A percentile compares a stretch with the other conserved stretches of the same genome.
Conservation (phyloP, 1,140 invertebrate species). For the Lasaia peninsularis region DNA sequence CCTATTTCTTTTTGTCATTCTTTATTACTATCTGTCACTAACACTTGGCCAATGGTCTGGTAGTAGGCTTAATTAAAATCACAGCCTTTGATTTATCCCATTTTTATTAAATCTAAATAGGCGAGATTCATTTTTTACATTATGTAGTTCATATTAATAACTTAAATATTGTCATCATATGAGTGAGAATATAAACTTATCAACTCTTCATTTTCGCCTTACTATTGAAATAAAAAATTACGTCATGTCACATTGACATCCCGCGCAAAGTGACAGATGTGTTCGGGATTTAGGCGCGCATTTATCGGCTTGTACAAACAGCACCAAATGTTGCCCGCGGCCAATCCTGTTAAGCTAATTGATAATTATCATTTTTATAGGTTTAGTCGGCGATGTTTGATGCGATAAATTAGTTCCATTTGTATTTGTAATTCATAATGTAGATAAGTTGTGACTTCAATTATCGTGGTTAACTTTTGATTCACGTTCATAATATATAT, state of each 20-base stretch:
- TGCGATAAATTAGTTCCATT: slow-evolving; percentile 30
- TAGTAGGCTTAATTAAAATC: too few relatives aligned
- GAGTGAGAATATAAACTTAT: neutral
- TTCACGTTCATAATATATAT: neutral
- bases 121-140: too few relatives aligned
- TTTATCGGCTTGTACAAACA: slow-evolving; percentile 55
- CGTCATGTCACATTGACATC: slow-evolving; percentile 29
- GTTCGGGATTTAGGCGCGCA: slow-evolving; percentile 35
- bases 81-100: too few relatives aligned
- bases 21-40: too few relatives aligned
- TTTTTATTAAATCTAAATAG: too few relatives aligned
- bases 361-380: slow-evolving; percentile 61
- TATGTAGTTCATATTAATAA: too few relatives aligned
- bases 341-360: slow-evolving; percentile 45
- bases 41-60: too few relatives aligned
- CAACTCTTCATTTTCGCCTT: neutral
- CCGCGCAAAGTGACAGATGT: slow-evolving; percentile 47
- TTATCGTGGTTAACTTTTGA: neutral
- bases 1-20: too few relatives aligned
- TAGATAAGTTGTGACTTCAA: slow-evolving; percentile 8
- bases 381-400: slow-evolving; percentile 33
- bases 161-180: too few relatives aligned
- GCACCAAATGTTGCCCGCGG: slow-evolving; percentile 44
- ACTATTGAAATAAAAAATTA: neutral
- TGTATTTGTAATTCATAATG: slow-evolving; percentile 10